A percentile compares a stretch with the other conserved stretches of the same genome.
phyloP scores from a whole-genome alignment of 1,140 invertebrate species.

The Lepidurus packardi region DNA sequence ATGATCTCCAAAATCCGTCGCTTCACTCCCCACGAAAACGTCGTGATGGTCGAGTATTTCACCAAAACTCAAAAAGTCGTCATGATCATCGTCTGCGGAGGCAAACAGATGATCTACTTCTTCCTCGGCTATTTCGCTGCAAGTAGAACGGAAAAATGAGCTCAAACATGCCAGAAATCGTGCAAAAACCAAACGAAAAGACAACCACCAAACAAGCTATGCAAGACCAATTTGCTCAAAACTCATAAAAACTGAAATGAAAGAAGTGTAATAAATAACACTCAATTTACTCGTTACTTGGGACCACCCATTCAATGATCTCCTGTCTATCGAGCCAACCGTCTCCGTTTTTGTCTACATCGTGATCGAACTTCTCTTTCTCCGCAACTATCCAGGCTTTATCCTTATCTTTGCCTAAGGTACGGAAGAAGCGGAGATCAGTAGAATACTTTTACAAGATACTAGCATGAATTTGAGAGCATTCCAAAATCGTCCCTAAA shows the following conservation, averaged over 20 bases:
- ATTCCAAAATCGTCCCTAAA: background rate
- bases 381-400: conserved; percentile 76
- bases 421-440: background rate
- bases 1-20: conserved; percentile 90
- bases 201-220: background rate
- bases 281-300: conserved; percentile 72
- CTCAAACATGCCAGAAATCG: background rate
- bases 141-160: conserved; percentile 34
- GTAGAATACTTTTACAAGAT: background rate
- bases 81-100: conserved; percentile 79
- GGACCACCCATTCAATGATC: conserved; percentile 83
- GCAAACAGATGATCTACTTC: conserved; percentile 88
- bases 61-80: conserved; percentile 70
- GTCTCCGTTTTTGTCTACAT: conserved; percentile 82
- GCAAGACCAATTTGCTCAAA: background rate
- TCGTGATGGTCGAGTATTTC: conserved; percentile 87
- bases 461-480: background rate
- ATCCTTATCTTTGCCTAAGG: conserved; percentile 55
- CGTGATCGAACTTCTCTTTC: conserved; percentile 83
- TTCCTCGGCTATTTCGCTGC: conserved; percentile 75
- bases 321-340: conserved; percentile 71
- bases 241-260: background rate
- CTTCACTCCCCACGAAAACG: conserved; percentile 91
- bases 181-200: background rate
- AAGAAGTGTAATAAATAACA: background rate